Percentiles rank a stretch among this genome's conserved stretches.
phyloP scores from a whole-genome alignment of 2,888 invertebrate genomes.

The Azorinus chamasolen region DNA sequence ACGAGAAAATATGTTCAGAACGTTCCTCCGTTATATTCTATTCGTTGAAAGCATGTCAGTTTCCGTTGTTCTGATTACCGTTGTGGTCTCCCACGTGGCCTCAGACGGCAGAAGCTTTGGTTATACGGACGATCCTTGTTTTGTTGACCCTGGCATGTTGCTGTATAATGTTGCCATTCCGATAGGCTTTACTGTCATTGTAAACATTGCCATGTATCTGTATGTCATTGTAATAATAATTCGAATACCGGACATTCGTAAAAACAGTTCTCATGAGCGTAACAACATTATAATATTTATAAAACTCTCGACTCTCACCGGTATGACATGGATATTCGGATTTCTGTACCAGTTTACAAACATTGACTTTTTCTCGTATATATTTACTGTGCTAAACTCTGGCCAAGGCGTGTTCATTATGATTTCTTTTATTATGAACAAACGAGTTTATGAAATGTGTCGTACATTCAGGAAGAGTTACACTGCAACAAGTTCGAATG shows the following conservation, averaged over 20 bases:
- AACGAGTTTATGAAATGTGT: conserved; percentile 28
- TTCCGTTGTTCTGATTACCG: conserved; percentile 15
- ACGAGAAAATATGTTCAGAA: conserved; percentile 3
- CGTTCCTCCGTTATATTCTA: conserved; percentile 16
- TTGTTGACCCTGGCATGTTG: conserved; percentile 31
- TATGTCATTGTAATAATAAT: conserved; percentile 37
- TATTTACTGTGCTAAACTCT: conserved; percentile 45
- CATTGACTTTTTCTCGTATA: conserved; percentile 28
- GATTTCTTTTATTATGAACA: conserved; percentile 50
- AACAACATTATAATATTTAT: conserved; percentile 46
- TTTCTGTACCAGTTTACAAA: conserved; percentile 45
- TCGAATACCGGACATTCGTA: conserved; percentile 26
- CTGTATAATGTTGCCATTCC: conserved; percentile 46
- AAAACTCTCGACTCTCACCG: conserved; percentile 51
- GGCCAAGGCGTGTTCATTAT: conserved; percentile 60
- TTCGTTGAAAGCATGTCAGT: conserved; percentile 1
- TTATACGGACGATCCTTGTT: conserved; percentile 52
- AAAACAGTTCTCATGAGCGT: conserved; percentile 28
- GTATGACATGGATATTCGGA: conserved; percentile 49
- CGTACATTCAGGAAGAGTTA: too few species aligned
- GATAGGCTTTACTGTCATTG: conserved; percentile 23
- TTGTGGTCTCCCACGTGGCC: conserved; percentile 10
- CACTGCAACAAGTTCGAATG: too few species aligned
- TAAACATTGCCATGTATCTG: conserved; percentile 49
- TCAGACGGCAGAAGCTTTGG: conserved; percentile 10